phyloP scores from a whole-genome alignment of 2,888 invertebrate genomes.

The Shargacucullia verbasci region DNA sequence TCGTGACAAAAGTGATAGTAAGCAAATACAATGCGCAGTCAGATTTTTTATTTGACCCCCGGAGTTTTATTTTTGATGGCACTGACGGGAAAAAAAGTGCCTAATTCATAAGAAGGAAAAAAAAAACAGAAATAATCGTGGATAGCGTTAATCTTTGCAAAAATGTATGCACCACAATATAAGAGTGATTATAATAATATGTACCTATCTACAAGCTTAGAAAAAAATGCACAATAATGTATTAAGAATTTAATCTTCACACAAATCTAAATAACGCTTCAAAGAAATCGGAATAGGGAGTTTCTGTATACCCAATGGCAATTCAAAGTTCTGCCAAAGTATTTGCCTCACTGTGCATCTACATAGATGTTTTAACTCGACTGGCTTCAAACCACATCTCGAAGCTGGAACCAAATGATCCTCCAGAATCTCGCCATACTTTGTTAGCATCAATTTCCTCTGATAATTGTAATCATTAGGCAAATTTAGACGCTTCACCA shows the following conservation, averaged over 20 bases:
- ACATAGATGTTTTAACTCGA: conserved; percentile 93
- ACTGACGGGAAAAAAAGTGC: no score
- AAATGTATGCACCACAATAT: no score
- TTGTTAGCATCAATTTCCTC: conserved; percentile 78
- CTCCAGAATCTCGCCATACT: conserved; percentile 86
- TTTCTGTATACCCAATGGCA: conserved; percentile 93
- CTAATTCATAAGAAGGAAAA: no score
- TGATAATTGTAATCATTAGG: conserved; percentile 84
- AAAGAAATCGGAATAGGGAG: conserved; percentile 91
- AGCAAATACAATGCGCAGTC: no score
- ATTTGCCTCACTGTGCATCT: conserved; percentile 91
- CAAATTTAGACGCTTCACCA: conserved; percentile 72
- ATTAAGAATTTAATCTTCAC: conserved; percentile 88
- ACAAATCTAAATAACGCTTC: conserved; percentile 92
- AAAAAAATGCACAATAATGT: conserved; percentile 7
- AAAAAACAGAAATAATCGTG: no score
- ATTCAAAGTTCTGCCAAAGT: conserved; percentile 91
- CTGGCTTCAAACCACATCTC: conserved; percentile 90
- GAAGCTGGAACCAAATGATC: conserved; percentile 89
- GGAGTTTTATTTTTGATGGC: no score
- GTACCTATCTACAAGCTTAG: no score
- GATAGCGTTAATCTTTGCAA: no score
- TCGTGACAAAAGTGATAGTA: no score
- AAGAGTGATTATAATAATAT: no score
- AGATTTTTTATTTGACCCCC: no score